These are phyloP conservation scores for Orthosia gothica DNA, from an alignment of 2,888 invertebrate genomes.

Conservation along the genomic window DNA sequence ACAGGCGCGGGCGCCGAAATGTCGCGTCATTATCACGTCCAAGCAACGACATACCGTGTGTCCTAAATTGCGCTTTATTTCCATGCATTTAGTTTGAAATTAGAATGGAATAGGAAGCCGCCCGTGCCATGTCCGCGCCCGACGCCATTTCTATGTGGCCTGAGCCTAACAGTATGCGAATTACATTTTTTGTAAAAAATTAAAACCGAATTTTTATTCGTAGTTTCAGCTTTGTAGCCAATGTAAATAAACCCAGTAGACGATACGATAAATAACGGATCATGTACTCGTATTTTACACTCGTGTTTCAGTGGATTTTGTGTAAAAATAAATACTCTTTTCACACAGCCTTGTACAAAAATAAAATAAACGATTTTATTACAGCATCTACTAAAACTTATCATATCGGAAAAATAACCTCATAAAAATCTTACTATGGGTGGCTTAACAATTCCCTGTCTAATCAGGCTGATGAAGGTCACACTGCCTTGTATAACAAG, in stretches of 20 bases:
- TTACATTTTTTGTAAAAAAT: conserved; percentile 50
- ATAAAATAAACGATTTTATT: conserved; percentile 1
- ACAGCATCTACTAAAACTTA: conserved; percentile 10
- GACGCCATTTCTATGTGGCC: too few species aligned
- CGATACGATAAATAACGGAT: conserved; percentile 27
- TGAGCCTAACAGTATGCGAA: conserved; percentile 30
- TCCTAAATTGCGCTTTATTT: too few species aligned
- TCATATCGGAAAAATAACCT: conserved; percentile 17
- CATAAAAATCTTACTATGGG: conserved; percentile 10
- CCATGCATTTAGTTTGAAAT: too few species aligned
- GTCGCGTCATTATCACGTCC: too few species aligned
- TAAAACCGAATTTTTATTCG: conserved; percentile 62
- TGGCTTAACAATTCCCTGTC: conserved; percentile 20
- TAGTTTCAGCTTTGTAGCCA: conserved; percentile 62
- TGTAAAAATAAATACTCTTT: conserved; percentile 25
- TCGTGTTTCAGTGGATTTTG: conserved; percentile 4
- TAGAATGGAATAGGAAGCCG: too few species aligned
- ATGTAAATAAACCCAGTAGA: conserved; percentile 48
- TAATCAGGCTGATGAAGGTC: conserved; percentile 19
- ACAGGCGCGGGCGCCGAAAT: too few species aligned
- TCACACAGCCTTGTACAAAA: conserved; percentile 9
- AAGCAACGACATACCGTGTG: too few species aligned
- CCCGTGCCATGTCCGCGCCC: too few species aligned
- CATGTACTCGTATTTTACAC: conserved; percentile 28
- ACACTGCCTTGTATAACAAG: too few species aligned